phyloP scores from a whole-genome alignment of 30 jellyfish, hydroid and myxozoan genomes.

The Catostylus mosaicus region DNA sequence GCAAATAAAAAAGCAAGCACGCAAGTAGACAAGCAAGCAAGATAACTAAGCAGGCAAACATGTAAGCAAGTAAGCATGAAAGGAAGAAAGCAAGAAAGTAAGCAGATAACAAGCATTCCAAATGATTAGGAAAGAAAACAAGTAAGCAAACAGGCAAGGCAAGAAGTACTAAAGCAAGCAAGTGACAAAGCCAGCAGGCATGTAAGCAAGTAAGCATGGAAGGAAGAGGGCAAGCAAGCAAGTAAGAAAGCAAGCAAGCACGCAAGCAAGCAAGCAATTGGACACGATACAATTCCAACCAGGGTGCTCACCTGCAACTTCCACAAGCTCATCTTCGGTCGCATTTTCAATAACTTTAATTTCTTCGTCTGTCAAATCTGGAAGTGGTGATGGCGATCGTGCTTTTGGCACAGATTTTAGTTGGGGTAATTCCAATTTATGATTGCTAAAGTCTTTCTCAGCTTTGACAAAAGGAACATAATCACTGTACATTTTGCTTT shows the following conservation, averaged over 20 bases:
- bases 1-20: no score
- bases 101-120: no score
- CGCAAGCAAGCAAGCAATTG: background rate
- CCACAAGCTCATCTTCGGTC: conserved; percentile 67
- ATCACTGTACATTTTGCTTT: conserved; percentile 40
- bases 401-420: conserved; percentile 44
- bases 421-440: conserved; percentile 29
- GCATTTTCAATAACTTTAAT: conserved; percentile 39
- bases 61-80: background rate
- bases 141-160: background rate
- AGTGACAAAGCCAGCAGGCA: background rate
- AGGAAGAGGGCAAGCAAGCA: no score
- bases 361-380: conserved; percentile 59
- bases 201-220: background rate
- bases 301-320: conserved; percentile 60
- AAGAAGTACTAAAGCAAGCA: background rate
- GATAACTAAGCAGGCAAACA: background rate
- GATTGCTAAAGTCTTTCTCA: conserved; percentile 54
- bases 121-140: background rate
- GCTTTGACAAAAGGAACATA: conserved; percentile 55
- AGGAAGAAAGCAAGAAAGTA: background rate
- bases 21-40: no score
- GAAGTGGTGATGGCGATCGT: conserved; percentile 57
- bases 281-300: background rate
- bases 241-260: no score